A percentile compares a stretch with the other conserved stretches of the same genome.
Conservation (phyloP, 2,113 vertebrate species). For the Cygnus buccinator region DNA sequence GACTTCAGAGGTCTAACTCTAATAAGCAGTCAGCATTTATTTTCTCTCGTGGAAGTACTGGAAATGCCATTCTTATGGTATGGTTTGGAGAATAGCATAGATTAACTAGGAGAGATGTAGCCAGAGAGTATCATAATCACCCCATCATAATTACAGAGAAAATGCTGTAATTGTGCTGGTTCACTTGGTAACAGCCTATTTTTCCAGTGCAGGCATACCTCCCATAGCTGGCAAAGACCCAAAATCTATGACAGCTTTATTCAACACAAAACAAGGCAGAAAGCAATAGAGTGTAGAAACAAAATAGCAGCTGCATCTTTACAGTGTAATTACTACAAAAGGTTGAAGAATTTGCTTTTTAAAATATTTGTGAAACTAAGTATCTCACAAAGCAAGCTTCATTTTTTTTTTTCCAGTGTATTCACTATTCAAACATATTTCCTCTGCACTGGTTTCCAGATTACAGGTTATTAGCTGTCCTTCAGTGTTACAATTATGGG, state of each 20-base stretch:
- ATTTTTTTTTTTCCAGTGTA: not conserved
- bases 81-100: not conserved
- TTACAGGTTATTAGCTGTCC: not conserved
- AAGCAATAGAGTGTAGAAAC: not conserved
- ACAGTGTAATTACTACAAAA: not conserved
- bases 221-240: not conserved
- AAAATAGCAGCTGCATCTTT: not conserved
- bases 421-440: not conserved
- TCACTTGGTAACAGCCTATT: not conserved
- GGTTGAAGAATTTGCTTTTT: not conserved
- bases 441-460: not conserved
- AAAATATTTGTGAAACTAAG: not conserved
- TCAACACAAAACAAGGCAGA: not conserved
- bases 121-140: not conserved
- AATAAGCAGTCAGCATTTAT: not conserved
- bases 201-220: not conserved
- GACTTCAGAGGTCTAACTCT: not conserved
- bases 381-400: not conserved
- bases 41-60: not conserved
- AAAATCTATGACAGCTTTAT: not conserved
- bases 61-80: not conserved
- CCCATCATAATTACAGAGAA: not conserved
- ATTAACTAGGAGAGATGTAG: not conserved
- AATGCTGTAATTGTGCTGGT: slow-evolving; percentile 17
- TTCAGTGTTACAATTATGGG: not conserved